These are phyloP conservation scores for Bradypus variegatus DNA, from an alignment of 2,797 vertebrate species.

Conservation along the genomic window DNA sequence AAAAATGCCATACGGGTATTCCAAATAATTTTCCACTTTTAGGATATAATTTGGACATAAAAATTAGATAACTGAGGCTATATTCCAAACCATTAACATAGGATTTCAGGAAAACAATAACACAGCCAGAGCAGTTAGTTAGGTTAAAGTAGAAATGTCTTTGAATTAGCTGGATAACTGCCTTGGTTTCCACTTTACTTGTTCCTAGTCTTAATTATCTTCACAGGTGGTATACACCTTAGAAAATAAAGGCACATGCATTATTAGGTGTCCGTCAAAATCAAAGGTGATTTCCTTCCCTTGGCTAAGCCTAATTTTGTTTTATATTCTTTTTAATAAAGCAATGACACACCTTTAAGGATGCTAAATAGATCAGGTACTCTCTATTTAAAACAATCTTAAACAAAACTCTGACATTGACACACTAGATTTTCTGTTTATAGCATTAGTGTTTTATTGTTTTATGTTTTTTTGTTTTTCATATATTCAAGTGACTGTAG, in stretches of 20 bases:
- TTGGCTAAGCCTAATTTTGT: background rate
- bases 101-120: background rate
- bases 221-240: background rate
- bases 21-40: background rate
- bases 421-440: background rate
- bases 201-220: background rate
- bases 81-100: background rate
- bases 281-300: background rate
- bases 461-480: background rate
- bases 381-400: conserved; percentile 1
- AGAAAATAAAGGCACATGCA: background rate
- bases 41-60: background rate
- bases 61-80: background rate
- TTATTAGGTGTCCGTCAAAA: background rate
- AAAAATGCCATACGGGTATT: background rate
- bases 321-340: background rate
- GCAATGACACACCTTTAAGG: background rate
- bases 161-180: background rate
- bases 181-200: background rate
- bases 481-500: background rate
- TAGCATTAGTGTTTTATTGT: background rate
- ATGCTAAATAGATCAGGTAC: background rate
- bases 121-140: background rate
- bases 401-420: background rate
- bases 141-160: background rate